Evolutionary conservation across 2,797 vertebrate genomes (phyloP).

Genomic region (Tapera naevia): DNA sequence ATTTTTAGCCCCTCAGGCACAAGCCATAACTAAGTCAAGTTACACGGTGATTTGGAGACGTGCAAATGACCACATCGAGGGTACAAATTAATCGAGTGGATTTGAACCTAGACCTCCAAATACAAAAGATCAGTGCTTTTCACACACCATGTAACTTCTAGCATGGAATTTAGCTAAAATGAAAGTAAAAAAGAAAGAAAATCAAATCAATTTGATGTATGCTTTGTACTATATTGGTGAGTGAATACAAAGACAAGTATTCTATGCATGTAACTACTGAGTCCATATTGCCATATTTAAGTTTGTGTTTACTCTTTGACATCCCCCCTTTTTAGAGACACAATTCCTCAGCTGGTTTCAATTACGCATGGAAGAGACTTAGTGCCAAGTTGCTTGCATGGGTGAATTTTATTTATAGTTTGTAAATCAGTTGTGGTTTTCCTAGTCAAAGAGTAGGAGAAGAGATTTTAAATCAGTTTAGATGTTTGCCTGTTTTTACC

Average conservation of each 20-base stretch:
- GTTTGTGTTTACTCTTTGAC: constrained; percentile 47
- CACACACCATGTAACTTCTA: constrained; percentile 46
- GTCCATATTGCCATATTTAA: constrained; percentile 33
- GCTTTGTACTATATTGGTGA: background rate
- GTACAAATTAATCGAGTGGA: constrained; percentile 50
- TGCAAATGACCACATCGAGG: constrained; percentile 66
- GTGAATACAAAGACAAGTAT: background rate
- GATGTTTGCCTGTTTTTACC: background rate
- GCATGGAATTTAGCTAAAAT: constrained; percentile 26
- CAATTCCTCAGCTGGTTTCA: constrained; percentile 37
- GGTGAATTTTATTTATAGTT: constrained; percentile 59
- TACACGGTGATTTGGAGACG: constrained; percentile 62
- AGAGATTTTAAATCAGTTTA: constrained; percentile 17
- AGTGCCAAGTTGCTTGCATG: constrained; percentile 56
- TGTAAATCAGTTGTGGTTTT: constrained; percentile 30
- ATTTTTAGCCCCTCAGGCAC: constrained; percentile 9
- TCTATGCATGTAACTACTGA: background rate
- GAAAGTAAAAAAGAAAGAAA: constrained; percentile 31
- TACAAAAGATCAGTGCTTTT: constrained; percentile 25
- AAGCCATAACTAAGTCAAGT: constrained; percentile 40
- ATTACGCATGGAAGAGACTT: constrained; percentile 12
- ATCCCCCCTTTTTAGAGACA: constrained; percentile 19
- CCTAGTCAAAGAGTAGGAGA: background rate
- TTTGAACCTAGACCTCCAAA: constrained; percentile 62
- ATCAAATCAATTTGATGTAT: background rate